These are phyloP conservation scores for Meteorus sp. DNA, from an alignment of 1,140 invertebrate genomes.

Conservation along the genomic window DNA sequence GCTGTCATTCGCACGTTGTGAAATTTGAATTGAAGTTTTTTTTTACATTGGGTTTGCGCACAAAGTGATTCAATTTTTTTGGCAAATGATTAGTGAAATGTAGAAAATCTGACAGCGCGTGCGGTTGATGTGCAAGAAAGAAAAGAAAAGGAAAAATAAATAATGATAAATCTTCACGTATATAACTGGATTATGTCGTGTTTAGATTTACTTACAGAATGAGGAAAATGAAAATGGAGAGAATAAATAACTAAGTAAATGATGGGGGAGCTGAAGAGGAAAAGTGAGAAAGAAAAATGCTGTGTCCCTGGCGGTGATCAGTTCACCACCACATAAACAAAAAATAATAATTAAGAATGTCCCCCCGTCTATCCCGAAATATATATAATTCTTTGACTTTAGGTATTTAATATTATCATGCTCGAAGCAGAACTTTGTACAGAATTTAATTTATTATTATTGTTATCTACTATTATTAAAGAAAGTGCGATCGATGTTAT, in stretches of 20 bases:
- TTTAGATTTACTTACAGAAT: not conserved
- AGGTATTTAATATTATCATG: conserved; percentile 47
- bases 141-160: not conserved
- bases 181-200: conserved; percentile 26
- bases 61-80: not conserved
- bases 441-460: conserved; percentile 62
- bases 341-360: conserved; percentile 8
- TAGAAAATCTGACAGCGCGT: too few species aligned
- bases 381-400: too few species aligned
- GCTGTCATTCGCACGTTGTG: too few species aligned
- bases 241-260: too few species aligned
- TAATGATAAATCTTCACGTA: not conserved
- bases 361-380: conserved; percentile 28
- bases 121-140: too few species aligned
- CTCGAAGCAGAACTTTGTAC: conserved; percentile 54
- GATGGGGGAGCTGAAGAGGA: conserved; percentile 13
- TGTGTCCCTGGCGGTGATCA: conserved; percentile 39
- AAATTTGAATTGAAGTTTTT: too few species aligned
- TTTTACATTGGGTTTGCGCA: not conserved
- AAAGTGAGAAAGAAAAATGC: conserved; percentile 41
- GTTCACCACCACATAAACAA: conserved; percentile 23
- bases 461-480: conserved; percentile 53
- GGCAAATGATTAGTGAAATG: too few species aligned
- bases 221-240: not conserved
- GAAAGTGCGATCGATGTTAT: too few species aligned